Base-by-base conservation (phyloP, 2,113 vertebrate genomes). In the Rana temporaria region DNA sequence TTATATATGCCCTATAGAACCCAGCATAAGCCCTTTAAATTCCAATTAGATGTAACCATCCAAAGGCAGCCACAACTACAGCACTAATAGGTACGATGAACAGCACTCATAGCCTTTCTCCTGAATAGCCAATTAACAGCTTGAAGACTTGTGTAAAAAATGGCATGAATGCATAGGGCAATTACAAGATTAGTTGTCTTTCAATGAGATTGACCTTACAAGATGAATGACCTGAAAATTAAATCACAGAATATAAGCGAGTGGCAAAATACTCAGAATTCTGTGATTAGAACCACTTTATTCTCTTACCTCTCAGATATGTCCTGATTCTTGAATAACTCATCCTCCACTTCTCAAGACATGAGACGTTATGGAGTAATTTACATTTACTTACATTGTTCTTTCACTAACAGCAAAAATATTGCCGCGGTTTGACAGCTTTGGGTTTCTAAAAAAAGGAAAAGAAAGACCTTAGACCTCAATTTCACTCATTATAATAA, bases 401-500 rank as follows among this genome's bases (percentile, higher is more conserved):
- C 88, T 69, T 85, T 86, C 30, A 70, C 85, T 86, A 67, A 69
- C 87, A 70, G 84, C 62, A 85, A 90, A 48, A 91, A 84, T 85
- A 84, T 87, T 90, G 83, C 65, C 62, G 86, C 81, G 65, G 0
- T 3, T 87, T 89, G 83, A 76, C 19, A 85, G 64, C 79, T 74
- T 87, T 88, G 71, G 42, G 20, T 19, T 74, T 87, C 88, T 89
- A 59, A 71, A 83, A 83, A 87, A 85, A 78, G 59, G 70, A 87
- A 86, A 85, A 85, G 18, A 63, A 81, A 60, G 86, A 89, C 87
- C 86, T 89, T 85, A 86, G 86, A 91, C 85, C 87, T 91, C 90
- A 87, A 85, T 93, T 91, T 89, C 32, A 48, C 77, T 91, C 91
- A 90, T 89, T 91, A 89, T 91, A 92, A 90, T 91, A 92, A 91